Percentiles rank a stretch among this genome's conserved stretches.
Conservation (phyloP, 92 coral and sea anemone genomes). For the Epizoanthus rinbou region DNA sequence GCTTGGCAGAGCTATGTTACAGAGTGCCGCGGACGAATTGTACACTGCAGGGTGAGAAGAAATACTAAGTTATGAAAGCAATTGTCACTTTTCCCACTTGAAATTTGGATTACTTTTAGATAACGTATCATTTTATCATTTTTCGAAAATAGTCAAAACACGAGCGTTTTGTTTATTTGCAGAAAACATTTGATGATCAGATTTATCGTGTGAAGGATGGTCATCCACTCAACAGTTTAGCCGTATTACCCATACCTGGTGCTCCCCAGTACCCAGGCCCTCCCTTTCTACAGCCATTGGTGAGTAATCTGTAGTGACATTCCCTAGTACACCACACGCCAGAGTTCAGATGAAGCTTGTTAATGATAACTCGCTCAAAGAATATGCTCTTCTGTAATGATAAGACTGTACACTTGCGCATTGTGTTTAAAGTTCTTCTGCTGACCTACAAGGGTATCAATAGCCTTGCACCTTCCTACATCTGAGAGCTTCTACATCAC, state of each 20-base stretch:
- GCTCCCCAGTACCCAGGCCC: constrained; percentile 94
- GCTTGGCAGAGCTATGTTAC: constrained; percentile 80
- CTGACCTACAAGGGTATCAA: too few relatives aligned
- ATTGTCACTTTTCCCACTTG: not conserved
- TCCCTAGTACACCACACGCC: too few relatives aligned
- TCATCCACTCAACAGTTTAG: constrained; percentile 63
- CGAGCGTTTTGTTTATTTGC: constrained; percentile 2
- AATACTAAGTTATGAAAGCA: not conserved
- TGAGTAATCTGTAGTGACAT: constrained; percentile 30
- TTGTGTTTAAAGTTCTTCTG: too few relatives aligned
- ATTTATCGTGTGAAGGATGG: constrained; percentile 82
- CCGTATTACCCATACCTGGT: constrained; percentile 85
- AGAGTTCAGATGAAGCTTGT: too few relatives aligned
- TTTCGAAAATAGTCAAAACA: not conserved
- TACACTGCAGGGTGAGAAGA: constrained; percentile 74
- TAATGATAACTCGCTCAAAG: too few relatives aligned
- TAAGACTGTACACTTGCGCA: too few relatives aligned
- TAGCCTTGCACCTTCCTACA: too few relatives aligned
- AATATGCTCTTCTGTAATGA: too few relatives aligned
- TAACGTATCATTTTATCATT: too few relatives aligned
- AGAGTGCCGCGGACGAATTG: constrained; percentile 78
- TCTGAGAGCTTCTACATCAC: too few relatives aligned
- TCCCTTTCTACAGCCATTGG: constrained; percentile 82
- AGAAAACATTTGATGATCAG: constrained; percentile 80
- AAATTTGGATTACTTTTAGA: not conserved